Base-by-base conservation (phyloP, 1,140 invertebrate genomes). In the Drosophila elegans region DNA sequence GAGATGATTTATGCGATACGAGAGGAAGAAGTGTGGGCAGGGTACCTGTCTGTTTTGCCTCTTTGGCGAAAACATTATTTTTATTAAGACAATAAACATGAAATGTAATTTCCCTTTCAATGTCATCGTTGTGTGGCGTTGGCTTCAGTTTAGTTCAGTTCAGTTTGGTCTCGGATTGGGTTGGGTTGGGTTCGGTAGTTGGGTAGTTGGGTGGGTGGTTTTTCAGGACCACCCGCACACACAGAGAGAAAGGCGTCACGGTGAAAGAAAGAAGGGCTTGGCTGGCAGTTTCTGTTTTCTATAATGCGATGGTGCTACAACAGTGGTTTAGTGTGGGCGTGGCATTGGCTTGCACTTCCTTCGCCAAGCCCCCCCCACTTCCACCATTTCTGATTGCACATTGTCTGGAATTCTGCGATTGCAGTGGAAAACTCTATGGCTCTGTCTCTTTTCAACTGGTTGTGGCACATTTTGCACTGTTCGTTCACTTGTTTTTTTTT, bases 31-130 rank as follows among this genome's bases (percentile, higher is more conserved):
- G 13, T 56, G 53, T 12, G 44, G 42, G 42, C 12, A 21, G 10
- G 13, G 9, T 41, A 21, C 16, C 39, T 56, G 66, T 36, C 48
- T 57, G 61, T 56, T 52, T 56, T 80, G 57, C 34, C 49, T 49
- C 44, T 75, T 53, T 48, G 67, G 71, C 54, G 13, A 68, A 79
- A 84, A 84, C 81, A 84, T 84, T 84, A 83, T 84, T 84, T 84
- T 84, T 85, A 80, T 79, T 88, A 88, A 88, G 82, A 88, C 80
- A 88, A 88, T 89, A 88, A 89, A 89, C 84, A 86, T 88, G 83
- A 88, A 88, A 88, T 88, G 83, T 84, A 88, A 88, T 88, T 88
- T 88, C 83, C 83, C 84, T 88, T 89, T 88, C 84, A 88, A 88
- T 89, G 84, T 84, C 83, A 80, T 63, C 54, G 62, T 46, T 39